Evolutionary conservation across 1,140 invertebrate species (phyloP), one percentile per base, ranked within the genome.

Genomic region (Neodiprion pinetum): DNA sequence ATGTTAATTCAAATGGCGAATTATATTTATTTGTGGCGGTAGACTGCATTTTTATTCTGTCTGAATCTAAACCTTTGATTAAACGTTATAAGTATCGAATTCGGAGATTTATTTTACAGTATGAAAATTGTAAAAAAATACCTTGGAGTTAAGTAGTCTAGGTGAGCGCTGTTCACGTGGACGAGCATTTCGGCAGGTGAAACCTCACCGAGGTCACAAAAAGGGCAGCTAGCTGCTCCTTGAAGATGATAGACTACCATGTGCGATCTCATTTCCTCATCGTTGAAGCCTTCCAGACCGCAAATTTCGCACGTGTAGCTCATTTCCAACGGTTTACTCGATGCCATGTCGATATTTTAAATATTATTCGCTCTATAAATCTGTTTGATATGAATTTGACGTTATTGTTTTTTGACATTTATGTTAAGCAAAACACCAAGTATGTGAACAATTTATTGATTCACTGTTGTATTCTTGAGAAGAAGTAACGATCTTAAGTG

Each of bases 221-320:
- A 96, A 0, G 95, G 94, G 83, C 95, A 96, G 48, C 92, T 92
- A 17, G 92, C 91, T 72, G 93, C 91, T 7, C 93, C 93, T 74
- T 95, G 93, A 7, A 96, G 90, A 86, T 96, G 95, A 80, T 91
- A 92, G 40, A 92, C 89, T 49, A 94, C 88, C 75, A 94, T 94
- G 85, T 96, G 95, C 23, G 91, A 89, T 77, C 94, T 89, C 92
- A 96, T 94, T 78, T 94, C 93, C 69, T 94, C 93, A 79, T 96
- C 94, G 53, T 91, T 93, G 69, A 96, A 90, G 49, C 93, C 94
- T 79, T 95, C 93, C 70, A 93, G 89, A 11, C 95, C 95, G 85
- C 95, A 96, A 74, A 96, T 94, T 85, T 96, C 94, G 86, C 95
- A 96, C 50, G 92, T 92, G 83, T 93, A 91, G 79, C 83, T 88